Percentiles rank a stretch among this genome's conserved stretches.
These are phyloP conservation scores for Sturmia bella DNA, from an alignment of 2,888 invertebrate genomes.

Conservation along the genomic window DNA sequence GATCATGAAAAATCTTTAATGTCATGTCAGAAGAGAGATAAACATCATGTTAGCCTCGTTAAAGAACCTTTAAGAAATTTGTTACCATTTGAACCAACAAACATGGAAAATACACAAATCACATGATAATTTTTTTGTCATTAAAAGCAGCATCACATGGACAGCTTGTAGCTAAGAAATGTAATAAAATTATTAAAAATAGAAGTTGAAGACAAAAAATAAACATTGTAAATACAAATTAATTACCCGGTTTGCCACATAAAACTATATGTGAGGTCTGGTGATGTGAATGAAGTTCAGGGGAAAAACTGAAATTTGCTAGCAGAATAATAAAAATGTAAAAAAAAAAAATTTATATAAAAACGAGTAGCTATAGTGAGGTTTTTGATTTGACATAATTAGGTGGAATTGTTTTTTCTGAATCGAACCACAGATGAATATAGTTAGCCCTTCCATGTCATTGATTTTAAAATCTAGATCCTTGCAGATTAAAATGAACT, in stretches of 20 bases:
- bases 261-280: slow-evolving; percentile 65
- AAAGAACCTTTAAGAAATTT: slow-evolving; percentile 49
- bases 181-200: slow-evolving; percentile 39
- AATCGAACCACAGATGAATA: too few relatives aligned
- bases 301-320: not conserved
- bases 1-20: slow-evolving; percentile 66
- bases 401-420: too few relatives aligned
- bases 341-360: too few relatives aligned
- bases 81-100: slow-evolving; percentile 19
- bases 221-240: slow-evolving; percentile 63
- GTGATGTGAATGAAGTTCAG: not conserved
- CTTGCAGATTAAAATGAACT: too few relatives aligned
- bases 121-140: slow-evolving; percentile 54
- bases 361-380: too few relatives aligned
- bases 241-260: slow-evolving; percentile 59
- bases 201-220: slow-evolving; percentile 1
- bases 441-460: too few relatives aligned
- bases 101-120: not conserved
- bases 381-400: too few relatives aligned
- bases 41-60: slow-evolving; percentile 63
- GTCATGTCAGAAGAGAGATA: slow-evolving; percentile 61
- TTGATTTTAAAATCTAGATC: too few relatives aligned
- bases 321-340: slow-evolving; percentile 25
- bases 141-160: slow-evolving; percentile 58
- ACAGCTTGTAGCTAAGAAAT: slow-evolving; percentile 41